These are phyloP conservation scores for Brachystomella parvula DNA, from an alignment of 1,140 invertebrate genomes.

Conservation along the genomic window DNA sequence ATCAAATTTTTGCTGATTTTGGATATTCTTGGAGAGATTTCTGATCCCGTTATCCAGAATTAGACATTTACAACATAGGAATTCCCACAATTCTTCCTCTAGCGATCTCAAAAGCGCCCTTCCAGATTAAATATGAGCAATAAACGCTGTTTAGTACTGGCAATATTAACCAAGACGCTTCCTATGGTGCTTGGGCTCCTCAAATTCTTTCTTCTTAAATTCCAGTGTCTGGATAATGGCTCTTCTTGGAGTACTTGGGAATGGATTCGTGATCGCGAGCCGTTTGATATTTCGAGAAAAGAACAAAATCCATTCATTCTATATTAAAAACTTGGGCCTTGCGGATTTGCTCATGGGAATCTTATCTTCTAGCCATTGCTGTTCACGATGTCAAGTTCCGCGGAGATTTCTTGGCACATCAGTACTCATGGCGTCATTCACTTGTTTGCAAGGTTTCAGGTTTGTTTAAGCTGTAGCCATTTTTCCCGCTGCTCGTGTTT, in stretches of 20 bases:
- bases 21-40: too few relatives aligned
- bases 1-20: too few relatives aligned
- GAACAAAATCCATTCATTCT: conserved; percentile 53
- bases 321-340: conserved; percentile 56
- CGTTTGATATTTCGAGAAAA: conserved; percentile 45
- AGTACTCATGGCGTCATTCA: conserved; percentile 52
- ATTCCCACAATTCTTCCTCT: too few relatives aligned
- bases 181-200: too few relatives aligned
- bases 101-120: too few relatives aligned
- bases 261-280: conserved; percentile 56
- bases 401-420: conserved; percentile 52
- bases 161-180: too few relatives aligned
- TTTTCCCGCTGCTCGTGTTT: too few relatives aligned
- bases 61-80: too few relatives aligned
- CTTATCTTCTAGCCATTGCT: conserved; percentile 58
- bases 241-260: conserved; percentile 53
- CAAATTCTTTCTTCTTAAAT: too few relatives aligned
- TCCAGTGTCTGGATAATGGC: conserved; percentile 60
- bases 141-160: too few relatives aligned
- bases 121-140: too few relatives aligned
- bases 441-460: conserved; percentile 50
- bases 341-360: conserved; percentile 63
- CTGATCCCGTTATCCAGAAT: too few relatives aligned
- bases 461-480: conserved; percentile 32
- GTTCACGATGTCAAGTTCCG: conserved; percentile 53